Percentiles rank a stretch among this genome's conserved stretches.
phyloP scores from a whole-genome alignment of 1,140 invertebrate genomes.

The Drosophila chauvacae region DNA sequence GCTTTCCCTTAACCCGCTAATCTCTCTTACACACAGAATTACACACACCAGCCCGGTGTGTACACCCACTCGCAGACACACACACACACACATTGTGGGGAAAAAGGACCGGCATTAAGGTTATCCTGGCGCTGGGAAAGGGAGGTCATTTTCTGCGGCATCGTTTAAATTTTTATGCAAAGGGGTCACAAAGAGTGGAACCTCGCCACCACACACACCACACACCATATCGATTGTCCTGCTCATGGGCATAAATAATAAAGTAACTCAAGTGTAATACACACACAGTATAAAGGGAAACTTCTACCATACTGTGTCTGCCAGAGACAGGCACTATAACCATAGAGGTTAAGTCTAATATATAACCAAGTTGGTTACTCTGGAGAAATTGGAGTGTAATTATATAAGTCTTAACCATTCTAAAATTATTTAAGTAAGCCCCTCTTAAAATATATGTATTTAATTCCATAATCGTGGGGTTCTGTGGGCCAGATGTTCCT shows the following conservation, averaged over 20 bases:
- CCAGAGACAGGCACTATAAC: background rate
- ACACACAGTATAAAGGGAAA: conserved; percentile 12
- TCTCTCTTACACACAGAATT: conserved; percentile 33
- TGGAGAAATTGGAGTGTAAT: background rate
- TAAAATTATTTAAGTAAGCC: background rate
- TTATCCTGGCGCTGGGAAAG: conserved; percentile 7
- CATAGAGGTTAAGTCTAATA: background rate
- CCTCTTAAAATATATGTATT: background rate
- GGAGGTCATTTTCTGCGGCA: conserved; percentile 24
- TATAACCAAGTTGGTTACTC: background rate
- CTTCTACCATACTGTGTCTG: background rate
- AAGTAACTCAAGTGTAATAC: conserved; percentile 38
- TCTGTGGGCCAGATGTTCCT: background rate
- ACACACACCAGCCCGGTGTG: conserved; percentile 9
- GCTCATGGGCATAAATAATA: conserved; percentile 44
- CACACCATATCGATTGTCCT: conserved; percentile 25
- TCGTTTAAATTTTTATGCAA: conserved; percentile 28
- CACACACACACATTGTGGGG: conserved; percentile 21
- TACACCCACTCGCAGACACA: background rate
- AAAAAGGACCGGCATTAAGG: conserved; percentile 10
- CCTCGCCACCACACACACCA: background rate
- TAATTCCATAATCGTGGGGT: too few species aligned
- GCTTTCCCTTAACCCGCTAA: conserved; percentile 40
- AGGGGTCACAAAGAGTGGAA: conserved; percentile 21
- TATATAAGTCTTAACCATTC: background rate